phyloP scores from a whole-genome alignment of 2,888 invertebrate species.

The Microplitis manilae region DNA sequence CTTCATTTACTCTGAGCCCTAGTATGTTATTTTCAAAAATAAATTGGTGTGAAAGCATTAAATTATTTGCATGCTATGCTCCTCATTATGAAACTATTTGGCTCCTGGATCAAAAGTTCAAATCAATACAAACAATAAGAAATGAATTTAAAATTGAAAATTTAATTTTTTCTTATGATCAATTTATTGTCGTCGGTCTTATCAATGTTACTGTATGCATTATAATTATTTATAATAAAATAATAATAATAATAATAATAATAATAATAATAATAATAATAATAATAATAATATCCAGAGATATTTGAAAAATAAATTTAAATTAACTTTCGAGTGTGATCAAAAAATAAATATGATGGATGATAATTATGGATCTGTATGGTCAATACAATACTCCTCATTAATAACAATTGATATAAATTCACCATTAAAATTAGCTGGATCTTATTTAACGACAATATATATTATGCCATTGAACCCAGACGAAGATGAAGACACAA shows the following conservation, averaged over 20 bases:
- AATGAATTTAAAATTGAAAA: conserved; percentile 51
- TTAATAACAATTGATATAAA: conserved; percentile 36
- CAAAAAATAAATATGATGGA: conserved; percentile 50
- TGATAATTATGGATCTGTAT: conserved; percentile 52
- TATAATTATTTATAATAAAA: not conserved
- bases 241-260: not conserved
- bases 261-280: not conserved
- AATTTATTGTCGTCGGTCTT: conserved; percentile 51
- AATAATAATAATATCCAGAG: not conserved
- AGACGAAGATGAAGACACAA: conserved; percentile 37
- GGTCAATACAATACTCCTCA: conserved; percentile 51
- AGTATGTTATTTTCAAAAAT: conserved; percentile 53
- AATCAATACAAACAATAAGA: conserved; percentile 47
- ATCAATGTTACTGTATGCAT: conserved; percentile 47
- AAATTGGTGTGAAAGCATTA: conserved; percentile 51
- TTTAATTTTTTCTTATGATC: conserved; percentile 48
- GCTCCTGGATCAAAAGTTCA: conserved; percentile 47
- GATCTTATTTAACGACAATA: conserved; percentile 54
- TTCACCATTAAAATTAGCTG: conserved; percentile 44
- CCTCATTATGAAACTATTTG: conserved; percentile 52
- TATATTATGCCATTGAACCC: conserved; percentile 53
- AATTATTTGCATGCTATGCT: conserved; percentile 48
- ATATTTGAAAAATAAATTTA: conserved; percentile 38
- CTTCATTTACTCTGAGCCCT: conserved; percentile 46
- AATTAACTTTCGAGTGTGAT: conserved; percentile 32